Conservation (phyloP, 2,113 vertebrate genomes). For the Thomomys bottae region DNA sequence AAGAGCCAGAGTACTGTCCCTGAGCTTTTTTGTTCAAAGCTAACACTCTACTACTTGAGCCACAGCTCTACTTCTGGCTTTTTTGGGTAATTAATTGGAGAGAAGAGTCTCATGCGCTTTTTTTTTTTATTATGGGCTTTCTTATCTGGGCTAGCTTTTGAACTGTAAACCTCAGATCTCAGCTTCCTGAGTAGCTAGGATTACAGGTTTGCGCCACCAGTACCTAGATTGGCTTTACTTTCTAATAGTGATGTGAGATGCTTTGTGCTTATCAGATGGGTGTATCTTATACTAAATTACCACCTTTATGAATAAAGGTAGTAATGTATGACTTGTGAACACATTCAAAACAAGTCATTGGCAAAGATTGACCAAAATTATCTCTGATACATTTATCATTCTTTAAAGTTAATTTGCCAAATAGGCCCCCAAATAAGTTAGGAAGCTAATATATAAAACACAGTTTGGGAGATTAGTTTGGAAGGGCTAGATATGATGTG, state of each 20-base stretch:
- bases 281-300: background rate
- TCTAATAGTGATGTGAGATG: background rate
- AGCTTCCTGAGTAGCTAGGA: too few relatives aligned
- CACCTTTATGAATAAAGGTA: background rate
- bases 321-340: background rate
- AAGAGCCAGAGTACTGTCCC: too few relatives aligned
- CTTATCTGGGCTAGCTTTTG: too few relatives aligned
- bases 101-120: too few relatives aligned
- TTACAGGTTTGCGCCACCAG: too few relatives aligned
- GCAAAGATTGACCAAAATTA: background rate
- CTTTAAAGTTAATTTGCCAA: conserved; percentile 31
- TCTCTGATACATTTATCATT: background rate
- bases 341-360: conserved; percentile 31
- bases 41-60: too few relatives aligned
- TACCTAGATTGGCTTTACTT: background rate
- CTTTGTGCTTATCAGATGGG: background rate
- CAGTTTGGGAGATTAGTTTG: background rate
- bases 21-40: too few relatives aligned
- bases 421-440: background rate
- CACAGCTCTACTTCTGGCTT: too few relatives aligned
- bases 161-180: too few relatives aligned
- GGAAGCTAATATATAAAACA: conserved; percentile 20
- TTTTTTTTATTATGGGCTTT: too few relatives aligned
- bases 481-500: too few relatives aligned
- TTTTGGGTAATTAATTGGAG: too few relatives aligned